phyloP scores from a whole-genome alignment of 2,113 vertebrate species.

The Choloepus hoffmanni region DNA sequence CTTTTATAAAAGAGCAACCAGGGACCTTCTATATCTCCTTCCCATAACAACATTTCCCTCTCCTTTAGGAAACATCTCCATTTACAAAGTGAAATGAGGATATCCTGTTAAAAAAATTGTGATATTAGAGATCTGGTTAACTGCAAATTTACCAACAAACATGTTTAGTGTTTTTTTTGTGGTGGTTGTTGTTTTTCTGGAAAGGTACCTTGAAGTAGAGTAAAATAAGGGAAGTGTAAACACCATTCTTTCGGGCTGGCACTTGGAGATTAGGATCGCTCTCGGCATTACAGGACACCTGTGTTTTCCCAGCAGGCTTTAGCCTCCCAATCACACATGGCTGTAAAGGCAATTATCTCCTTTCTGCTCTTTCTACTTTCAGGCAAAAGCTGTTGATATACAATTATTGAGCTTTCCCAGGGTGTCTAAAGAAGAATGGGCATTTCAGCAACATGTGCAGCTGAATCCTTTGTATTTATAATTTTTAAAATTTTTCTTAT shows the following conservation, averaged over 20 bases:
- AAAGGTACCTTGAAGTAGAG: not conserved
- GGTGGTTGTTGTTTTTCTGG: not conserved
- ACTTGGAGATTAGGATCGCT: slow-evolving; percentile 4
- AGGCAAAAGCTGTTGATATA: slow-evolving; percentile 59
- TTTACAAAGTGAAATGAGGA: not conserved
- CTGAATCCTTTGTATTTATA: not conserved
- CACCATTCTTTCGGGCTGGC: not conserved
- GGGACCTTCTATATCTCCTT: not conserved
- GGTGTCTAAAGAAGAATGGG: slow-evolving; percentile 46
- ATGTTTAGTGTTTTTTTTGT: not conserved
- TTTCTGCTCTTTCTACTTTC: slow-evolving; percentile 49
- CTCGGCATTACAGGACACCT: not conserved
- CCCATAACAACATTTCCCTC: not conserved
- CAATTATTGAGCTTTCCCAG: slow-evolving; percentile 67
- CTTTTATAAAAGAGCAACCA: not conserved
- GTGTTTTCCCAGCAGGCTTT: slow-evolving; percentile 44
- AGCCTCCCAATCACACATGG: not conserved
- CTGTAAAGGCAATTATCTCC: slow-evolving; percentile 36
- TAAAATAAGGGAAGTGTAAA: not conserved
- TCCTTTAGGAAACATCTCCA: not conserved
- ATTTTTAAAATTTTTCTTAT: not conserved
- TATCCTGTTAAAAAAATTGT: not conserved
- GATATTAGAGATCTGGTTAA: not conserved
- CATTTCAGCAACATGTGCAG: not conserved
- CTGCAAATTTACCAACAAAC: not conserved